Evolutionary conservation across 1,140 invertebrate genomes (phyloP), one percentile per base, ranked within the genome.

Genomic region (Centruroides sculpturatus): DNA sequence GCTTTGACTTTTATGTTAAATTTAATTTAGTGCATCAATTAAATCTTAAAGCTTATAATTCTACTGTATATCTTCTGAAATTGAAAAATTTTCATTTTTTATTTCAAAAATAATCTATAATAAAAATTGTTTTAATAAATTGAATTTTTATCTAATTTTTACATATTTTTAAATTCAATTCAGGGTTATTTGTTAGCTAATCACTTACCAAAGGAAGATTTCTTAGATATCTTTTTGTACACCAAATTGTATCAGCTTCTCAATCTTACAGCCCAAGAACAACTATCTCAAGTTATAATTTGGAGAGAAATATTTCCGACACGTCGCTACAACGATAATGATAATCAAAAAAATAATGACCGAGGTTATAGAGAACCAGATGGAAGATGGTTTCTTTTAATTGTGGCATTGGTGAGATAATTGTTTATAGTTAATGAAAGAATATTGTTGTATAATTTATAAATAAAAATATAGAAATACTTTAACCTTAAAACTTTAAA

Each of bases 241-340:
- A 59, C 72, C 0, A 66, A 68, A 48, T 68, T 73, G 59, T 69
- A 74, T 62, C 68, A 70, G 5, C 56, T 76, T 34, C 64, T 75
- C 46, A 62, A 66, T 23, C 67, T 76, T 10, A 71, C 71, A 23
- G 60, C 59, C 47, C 64, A 64, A n/a, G 65, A 70, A 60, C 61
- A 67, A 36, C 64, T 73, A 9, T 69, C 71, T 47, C 71, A 75
- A 58, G 59, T 76, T 34, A 68, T 75, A 7, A 69, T 72, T 23
- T 77, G 74, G 74, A 64, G 68, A 59, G 71, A 73, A 58, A 65
- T 77, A 12, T 74, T 69, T 58, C 75, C 72, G 2, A 69, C 70
- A 5, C 59, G 69, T 10, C 59, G 67, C 5, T 52, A 50, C n/a
- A 9, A 50, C 8, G 41, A 41, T 3, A 8, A 41, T 41, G 41